These are phyloP conservation scores for Anodontia alba DNA, from an alignment of 2,888 invertebrate species.

Conservation along the genomic window DNA sequence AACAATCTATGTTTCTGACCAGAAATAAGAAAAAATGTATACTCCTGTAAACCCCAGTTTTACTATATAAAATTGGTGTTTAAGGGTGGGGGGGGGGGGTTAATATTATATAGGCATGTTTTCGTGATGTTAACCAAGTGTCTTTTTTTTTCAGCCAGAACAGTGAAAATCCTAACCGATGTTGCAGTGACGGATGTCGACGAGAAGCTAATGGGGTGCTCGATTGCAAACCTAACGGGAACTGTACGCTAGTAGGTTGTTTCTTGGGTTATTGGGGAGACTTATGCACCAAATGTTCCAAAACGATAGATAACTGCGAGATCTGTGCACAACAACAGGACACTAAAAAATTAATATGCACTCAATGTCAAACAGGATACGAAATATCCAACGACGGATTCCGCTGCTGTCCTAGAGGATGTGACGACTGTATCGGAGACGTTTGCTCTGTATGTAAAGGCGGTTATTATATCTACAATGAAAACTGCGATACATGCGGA, in stretches of 20 bases:
- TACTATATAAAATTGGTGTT: too few relatives aligned
- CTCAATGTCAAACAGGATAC: not conserved
- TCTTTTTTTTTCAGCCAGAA: not conserved
- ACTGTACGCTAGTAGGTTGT: not conserved
- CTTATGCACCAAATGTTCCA: not conserved
- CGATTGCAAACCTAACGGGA: not conserved
- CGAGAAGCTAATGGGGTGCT: not conserved
- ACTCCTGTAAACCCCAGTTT: too few relatives aligned
- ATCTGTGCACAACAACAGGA: not conserved
- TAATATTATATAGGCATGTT: too few relatives aligned
- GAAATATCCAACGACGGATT: not conserved
- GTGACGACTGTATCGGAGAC: slow-evolving; percentile 1
- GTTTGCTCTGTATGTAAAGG: slow-evolving; percentile 30
- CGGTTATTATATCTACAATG: slow-evolving; percentile 34
- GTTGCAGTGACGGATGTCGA: not conserved
- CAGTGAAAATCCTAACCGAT: not conserved
- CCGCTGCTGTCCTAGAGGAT: slow-evolving; percentile 7
- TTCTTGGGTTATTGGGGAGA: not conserved
- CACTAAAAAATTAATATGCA: not conserved
- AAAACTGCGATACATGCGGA: slow-evolving; percentile 41
- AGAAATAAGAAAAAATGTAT: too few relatives aligned
- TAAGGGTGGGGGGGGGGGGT: too few relatives aligned
- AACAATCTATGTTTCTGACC: too few relatives aligned
- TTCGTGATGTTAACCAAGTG: too few relatives aligned
- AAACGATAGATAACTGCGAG: not conserved